Evolutionary conservation across 2,797 vertebrate species (phyloP).

Genomic region (Erethizon dorsatum): DNA sequence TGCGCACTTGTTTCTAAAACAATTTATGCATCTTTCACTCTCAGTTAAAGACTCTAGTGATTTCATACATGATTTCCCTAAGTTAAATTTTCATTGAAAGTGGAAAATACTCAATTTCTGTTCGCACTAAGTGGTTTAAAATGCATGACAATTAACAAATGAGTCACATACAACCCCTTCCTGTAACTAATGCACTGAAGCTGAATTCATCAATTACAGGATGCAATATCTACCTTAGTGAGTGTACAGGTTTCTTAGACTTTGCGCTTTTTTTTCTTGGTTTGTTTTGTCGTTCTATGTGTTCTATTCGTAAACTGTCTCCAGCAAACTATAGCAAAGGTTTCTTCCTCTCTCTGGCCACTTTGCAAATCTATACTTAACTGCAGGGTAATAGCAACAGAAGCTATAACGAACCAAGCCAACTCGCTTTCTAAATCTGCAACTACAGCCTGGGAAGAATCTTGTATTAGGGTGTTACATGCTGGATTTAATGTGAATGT

Average conservation of each 20-base stretch:
- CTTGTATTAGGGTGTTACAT: conserved; percentile 45
- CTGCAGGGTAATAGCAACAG: neutral
- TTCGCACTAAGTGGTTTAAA: conserved; percentile 71
- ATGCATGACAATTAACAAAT: conserved; percentile 73
- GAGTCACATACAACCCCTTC: conserved; percentile 48
- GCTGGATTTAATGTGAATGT: conserved; percentile 72
- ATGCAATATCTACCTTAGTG: conserved; percentile 21
- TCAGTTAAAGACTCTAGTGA: conserved; percentile 51
- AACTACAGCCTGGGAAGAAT: conserved; percentile 56
- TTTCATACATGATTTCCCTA: conserved; percentile 51
- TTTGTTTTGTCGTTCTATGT: neutral
- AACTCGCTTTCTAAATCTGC: conserved; percentile 25
- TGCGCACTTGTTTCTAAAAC: neutral
- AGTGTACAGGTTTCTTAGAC: conserved; percentile 11
- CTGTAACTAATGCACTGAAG: conserved; percentile 59
- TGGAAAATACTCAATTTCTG: conserved; percentile 70
- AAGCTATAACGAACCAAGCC: neutral
- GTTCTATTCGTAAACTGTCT: neutral
- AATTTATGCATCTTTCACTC: conserved; percentile 24
- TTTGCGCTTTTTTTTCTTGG: neutral
- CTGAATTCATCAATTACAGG: conserved; percentile 51
- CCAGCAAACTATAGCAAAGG: conserved; percentile 23
- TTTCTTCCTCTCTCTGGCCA: neutral
- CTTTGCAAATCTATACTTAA: neutral
- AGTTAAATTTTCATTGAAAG: conserved; percentile 73